Base-by-base conservation (phyloP, 2,797 vertebrate genomes). In the Enteromius paludinosus region DNA sequence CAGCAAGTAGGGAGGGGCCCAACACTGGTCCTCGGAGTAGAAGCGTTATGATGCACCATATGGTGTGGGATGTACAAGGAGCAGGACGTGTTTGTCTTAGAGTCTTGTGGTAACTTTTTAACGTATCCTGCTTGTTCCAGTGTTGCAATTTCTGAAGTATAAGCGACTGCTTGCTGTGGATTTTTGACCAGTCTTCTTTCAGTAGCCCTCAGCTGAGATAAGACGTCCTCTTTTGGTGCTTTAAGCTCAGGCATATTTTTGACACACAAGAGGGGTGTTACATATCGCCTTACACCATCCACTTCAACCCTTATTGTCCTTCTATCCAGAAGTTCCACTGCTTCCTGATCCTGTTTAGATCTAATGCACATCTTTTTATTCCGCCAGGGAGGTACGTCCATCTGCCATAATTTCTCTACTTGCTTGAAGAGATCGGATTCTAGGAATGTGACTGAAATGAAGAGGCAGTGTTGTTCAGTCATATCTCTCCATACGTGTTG, bases 311-410 rank as follows among this genome's bases (percentile, higher is more conserved):
- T 56, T 0, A 43, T 1, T 28, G 54, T 74, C 12, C 64, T 74
- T 2, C 1, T 11, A n/a, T 82, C 61, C 28, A 75, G 45, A 1
- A 72, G 33, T 3, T 47, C 54, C 7, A 81, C 35, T 1, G 33
- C 71, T 11, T 82, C 49, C 5, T 75, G 25, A 12, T 82, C 59
- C 45, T 41, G 35, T 25, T 11, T 62, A 23, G 69, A 73, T 17
- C 79, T 54, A 18, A 30, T 43, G 23, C 41, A 43, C 41, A 33
- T 33, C 33, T 33, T 33, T 33, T 33, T 4, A 5, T 33, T 33
- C 33, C 33, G 3, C 33, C 33, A 33, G 33, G 33, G 33, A 33
- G 5, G 33, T 4, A 33, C 33, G 33, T 33, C 33, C 33, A 33
- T 33, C 33, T 33, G 33, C 33, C 33, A 33, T 3, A 33, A 33